A percentile compares a stretch with the other conserved stretches of the same genome.
Conservation (phyloP, 2,888 invertebrate genomes). For the Lasioglossum marginatum region DNA sequence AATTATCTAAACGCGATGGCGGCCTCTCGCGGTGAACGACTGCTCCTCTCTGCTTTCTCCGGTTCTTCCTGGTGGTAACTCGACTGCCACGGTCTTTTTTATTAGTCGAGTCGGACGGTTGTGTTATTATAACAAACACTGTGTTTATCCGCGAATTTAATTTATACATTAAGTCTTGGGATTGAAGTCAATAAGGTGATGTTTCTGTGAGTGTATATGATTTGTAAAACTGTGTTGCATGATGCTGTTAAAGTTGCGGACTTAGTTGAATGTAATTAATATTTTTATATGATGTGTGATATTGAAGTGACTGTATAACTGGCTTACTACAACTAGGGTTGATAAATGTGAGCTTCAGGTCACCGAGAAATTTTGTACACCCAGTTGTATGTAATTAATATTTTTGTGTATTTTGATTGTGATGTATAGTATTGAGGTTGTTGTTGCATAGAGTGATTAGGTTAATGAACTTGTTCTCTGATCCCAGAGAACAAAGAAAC, state of each 20-base stretch:
- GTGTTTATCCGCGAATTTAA: neutral
- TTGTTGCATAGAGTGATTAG: neutral
- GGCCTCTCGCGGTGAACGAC: conserved; percentile 14
- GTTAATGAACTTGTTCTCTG: neutral
- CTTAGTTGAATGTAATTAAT: neutral
- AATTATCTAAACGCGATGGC: conserved; percentile 8
- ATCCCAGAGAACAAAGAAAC: neutral
- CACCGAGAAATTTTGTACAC: neutral
- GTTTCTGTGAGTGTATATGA: neutral
- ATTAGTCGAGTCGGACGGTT: neutral
- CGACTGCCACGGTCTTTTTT: neutral
- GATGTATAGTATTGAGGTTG: neutral
- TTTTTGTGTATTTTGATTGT: too few species aligned
- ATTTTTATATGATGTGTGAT: neutral
- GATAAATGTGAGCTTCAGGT: neutral
- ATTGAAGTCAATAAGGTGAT: neutral
- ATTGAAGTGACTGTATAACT: neutral
- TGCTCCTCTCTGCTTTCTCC: neutral
- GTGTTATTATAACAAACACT: neutral
- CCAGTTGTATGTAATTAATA: neutral
- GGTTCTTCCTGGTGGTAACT: neutral
- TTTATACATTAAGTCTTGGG: neutral
- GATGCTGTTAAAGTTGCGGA: neutral
- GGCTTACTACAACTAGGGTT: neutral
- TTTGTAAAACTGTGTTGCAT: neutral